Base-by-base conservation (phyloP, 2,888 invertebrate species). In the Clistopyga incitator region DNA sequence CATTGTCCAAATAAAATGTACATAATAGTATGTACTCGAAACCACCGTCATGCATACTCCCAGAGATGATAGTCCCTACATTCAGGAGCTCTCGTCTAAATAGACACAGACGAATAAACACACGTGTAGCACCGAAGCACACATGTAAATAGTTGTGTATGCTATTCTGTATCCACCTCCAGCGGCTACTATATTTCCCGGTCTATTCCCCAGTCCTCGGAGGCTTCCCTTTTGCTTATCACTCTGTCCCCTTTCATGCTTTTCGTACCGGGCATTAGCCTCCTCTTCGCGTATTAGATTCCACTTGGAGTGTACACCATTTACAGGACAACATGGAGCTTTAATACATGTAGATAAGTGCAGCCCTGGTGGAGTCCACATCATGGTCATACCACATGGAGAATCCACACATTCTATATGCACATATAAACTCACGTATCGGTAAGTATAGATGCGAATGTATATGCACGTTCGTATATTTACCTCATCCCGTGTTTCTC, bases 251-350 rank as follows among this genome's bases (percentile, higher is more conserved):
- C 42, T 59, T 59, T 59, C 45, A 34, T 47, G 47, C 61, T 47
- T 61, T 61, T 38, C 47, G 47, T 23, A 45, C 59, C 59, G 13
- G 59, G 18, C 72, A 29, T 20, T 42, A 59, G 13, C 59, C 38
- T 38, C 47, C 72, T 34, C 47, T 29, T 47, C 72, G 72, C 25
- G 61, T 61, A 74, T 74, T 74, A 59, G 72, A 74, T 74, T 74
- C 59, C 45, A 74, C 72, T 61, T 59, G n/a, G 72, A 74, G 72
- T 47, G 47, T 47, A 61, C 61, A 38, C 47, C 61, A 25, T 74
- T 74, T 74, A 74, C 61, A 47, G 72, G 47, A 61, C 72, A 61
- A 74, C 25, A 25, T 47, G 3, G 47, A 18, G 64, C 38, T 42
- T 64, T 38, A 61, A 38, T 59, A 47, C 38, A 61, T 47, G 56